Evolutionary conservation across 92 coral and sea anemone genomes (phyloP).

Genomic region (Actinernus sp.): DNA sequence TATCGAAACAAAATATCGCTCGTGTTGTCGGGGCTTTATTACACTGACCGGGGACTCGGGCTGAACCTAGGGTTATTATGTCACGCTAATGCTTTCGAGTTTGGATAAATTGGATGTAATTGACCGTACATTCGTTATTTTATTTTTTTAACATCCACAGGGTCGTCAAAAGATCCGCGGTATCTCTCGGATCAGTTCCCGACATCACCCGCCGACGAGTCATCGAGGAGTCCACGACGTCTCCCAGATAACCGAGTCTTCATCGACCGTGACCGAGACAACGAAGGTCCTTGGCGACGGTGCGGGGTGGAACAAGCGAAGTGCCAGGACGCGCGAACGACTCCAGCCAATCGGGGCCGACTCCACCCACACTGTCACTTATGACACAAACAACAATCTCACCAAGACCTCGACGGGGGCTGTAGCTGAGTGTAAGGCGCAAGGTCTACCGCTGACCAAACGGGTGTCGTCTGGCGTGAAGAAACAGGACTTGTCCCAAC

Average conservation of each 20-base stretch:
- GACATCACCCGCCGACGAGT: conserved; percentile 58
- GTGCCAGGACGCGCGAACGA: conserved; percentile 74
- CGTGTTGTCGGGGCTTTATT: too few species aligned
- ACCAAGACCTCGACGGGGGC: conserved; percentile 33
- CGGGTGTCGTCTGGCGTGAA: conserved; percentile 40
- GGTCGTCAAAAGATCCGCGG: conserved; percentile 88
- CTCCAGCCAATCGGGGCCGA: conserved; percentile 82
- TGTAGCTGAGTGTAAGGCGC: conserved; percentile 16
- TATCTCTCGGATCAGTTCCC: conserved; percentile 78
- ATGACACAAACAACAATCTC: conserved; percentile 49
- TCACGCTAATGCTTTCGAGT: too few species aligned
- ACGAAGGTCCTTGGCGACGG: conserved; percentile 34
- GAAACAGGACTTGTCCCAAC: conserved; percentile 33
- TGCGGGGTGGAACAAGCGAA: conserved; percentile 73
- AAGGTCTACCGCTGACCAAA: conserved; percentile 19
- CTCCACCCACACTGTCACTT: conserved; percentile 43
- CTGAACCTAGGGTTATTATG: too few species aligned
- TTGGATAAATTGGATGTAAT: too few species aligned
- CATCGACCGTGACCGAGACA: conserved; percentile 10
- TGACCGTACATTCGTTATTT: too few species aligned
- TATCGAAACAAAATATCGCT: too few species aligned
- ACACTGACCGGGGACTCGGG: too few species aligned
- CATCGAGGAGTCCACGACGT: conserved; percentile 51
- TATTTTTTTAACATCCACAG: too few species aligned
- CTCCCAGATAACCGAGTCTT: conserved; percentile 36